Conservation (phyloP, 2,797 vertebrate genomes). For the Aphelocoma californica region DNA sequence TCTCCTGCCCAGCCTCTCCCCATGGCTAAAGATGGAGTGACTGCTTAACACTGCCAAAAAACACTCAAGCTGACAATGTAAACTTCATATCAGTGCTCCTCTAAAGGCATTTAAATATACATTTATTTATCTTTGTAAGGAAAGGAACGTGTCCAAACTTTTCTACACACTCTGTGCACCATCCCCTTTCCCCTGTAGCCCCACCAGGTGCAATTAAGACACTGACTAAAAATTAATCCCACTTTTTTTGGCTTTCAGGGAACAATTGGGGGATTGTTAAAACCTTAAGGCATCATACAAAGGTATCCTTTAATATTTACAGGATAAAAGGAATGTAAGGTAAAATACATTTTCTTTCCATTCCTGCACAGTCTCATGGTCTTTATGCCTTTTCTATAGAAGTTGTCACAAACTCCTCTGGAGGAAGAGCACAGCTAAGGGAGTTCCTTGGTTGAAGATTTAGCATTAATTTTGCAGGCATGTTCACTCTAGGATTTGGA, state of each 20-base stretch:
- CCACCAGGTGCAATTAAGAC: background rate
- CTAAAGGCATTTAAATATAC: background rate
- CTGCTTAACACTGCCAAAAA: background rate
- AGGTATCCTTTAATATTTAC: background rate
- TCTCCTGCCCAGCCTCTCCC: background rate
- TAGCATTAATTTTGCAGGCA: background rate
- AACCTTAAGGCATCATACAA: background rate
- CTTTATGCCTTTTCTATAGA: background rate
- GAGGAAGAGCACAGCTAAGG: background rate
- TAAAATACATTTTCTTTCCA: background rate
- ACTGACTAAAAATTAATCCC: background rate
- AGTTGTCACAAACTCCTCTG: background rate
- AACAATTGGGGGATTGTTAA: background rate
- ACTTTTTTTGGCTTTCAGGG: background rate
- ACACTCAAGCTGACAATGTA: background rate
- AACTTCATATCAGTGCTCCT: background rate
- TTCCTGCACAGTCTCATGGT: background rate
- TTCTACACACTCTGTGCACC: background rate
- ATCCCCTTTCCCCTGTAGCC: background rate
- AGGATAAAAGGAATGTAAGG: background rate
- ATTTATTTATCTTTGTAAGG: background rate
- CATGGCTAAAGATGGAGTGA: background rate
- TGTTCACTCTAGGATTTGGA: background rate
- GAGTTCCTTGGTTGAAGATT: background rate
- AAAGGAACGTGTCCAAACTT: background rate